Conservation (phyloP, 2,797 vertebrate species). For the Falco rusticolus region DNA sequence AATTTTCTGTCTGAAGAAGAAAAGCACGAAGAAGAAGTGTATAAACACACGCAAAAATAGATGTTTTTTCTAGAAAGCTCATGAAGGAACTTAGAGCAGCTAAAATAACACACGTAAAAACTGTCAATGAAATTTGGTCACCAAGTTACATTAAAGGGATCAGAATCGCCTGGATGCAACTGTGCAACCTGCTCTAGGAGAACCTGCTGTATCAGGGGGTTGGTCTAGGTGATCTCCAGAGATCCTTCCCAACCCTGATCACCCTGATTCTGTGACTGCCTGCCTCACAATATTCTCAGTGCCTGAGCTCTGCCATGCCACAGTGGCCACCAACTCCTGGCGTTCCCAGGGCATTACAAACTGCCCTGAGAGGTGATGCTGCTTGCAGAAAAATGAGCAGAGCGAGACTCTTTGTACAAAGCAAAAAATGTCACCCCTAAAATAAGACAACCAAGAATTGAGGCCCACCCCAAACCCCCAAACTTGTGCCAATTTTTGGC, state of each 20-base stretch:
- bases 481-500: neutral
- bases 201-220: too few relatives aligned
- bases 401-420: neutral
- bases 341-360: neutral
- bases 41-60: neutral
- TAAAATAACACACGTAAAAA: neutral
- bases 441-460: too few relatives aligned
- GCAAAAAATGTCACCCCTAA: too few relatives aligned
- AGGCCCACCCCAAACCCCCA: neutral
- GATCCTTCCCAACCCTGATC: too few relatives aligned
- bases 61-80: neutral
- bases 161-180: too few relatives aligned
- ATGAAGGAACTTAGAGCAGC: neutral
- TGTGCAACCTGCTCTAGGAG: too few relatives aligned
- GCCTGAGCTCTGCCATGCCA: fast-evolving
- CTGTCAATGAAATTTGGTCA: neutral
- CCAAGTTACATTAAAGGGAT: neutral
- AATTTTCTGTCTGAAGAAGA: neutral
- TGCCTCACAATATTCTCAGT: neutral
- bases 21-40: neutral
- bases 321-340: neutral
- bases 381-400: neutral
- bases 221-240: too few relatives aligned
- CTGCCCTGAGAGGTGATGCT: neutral
- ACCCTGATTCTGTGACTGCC: too few relatives aligned